Conservation (phyloP, 35 echinoderm and acorn worm genomes). For the Acanthaster planci region DNA sequence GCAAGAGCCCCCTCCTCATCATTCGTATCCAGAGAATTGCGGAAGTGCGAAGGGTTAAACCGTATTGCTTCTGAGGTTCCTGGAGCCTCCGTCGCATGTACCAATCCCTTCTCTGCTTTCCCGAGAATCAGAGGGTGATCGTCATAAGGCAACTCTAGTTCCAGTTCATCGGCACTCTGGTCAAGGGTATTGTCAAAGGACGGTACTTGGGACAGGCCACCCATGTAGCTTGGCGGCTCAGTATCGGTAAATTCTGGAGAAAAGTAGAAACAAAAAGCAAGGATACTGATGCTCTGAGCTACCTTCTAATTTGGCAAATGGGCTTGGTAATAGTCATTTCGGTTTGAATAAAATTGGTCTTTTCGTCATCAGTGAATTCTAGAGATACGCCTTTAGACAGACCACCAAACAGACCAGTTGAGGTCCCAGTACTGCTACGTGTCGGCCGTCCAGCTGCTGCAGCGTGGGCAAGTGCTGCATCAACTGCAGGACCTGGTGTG, state of each 20-base stretch:
- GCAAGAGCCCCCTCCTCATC: neutral
- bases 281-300: too few species aligned
- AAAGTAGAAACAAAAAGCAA: too few species aligned
- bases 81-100: neutral
- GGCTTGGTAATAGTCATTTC: too few species aligned
- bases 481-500: slow-evolving; percentile 64
- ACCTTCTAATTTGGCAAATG: too few species aligned
- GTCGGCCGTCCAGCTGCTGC: slow-evolving; percentile 23
- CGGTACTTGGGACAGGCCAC: slow-evolving; percentile 45
- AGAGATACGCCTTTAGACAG: slow-evolving; percentile 56
- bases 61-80: neutral
- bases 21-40: neutral
- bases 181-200: slow-evolving; percentile 63
- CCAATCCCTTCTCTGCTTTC: neutral
- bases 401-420: slow-evolving; percentile 40
- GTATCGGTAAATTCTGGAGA: slow-evolving; percentile 59
- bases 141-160: slow-evolving; percentile 49
- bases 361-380: slow-evolving; percentile 84
- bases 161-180: slow-evolving; percentile 58
- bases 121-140: neutral
- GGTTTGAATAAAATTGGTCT: neutral
- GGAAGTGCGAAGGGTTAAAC: slow-evolving; percentile 25
- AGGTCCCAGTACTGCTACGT: slow-evolving; percentile 20
- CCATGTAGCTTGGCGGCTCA: slow-evolving; percentile 31
- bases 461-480: slow-evolving; percentile 87